Evolutionary conservation across 1,140 invertebrate genomes (phyloP), one percentile per base, ranked within the genome.

Genomic region (Glossosoma conforme): DNA sequence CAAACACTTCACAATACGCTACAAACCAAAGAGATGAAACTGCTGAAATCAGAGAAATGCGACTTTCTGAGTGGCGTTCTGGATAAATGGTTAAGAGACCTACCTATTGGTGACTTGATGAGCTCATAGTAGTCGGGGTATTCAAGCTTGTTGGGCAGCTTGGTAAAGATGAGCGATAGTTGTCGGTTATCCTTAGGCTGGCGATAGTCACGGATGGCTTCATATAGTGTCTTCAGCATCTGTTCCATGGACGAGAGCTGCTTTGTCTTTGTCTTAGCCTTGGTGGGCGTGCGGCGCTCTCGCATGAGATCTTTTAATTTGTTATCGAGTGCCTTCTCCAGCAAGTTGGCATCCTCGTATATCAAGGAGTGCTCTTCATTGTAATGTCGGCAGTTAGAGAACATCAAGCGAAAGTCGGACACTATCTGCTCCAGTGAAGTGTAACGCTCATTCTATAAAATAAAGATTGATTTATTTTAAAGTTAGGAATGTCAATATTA

Each of bases 71-170:
- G n/a, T n/a, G n/a, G n/a, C n/a, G n/a, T n/a, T n/a, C n/a, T n/a
- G n/a, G n/a, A n/a, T n/a, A n/a, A n/a, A n/a, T n/a, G n/a, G n/a
- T n/a, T n/a, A n/a, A n/a, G n/a, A n/a, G n/a, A n/a, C n/a, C n/a
- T n/a, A n/a, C n/a, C n/a, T 62, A 99, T 95, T 1, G 97, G 97
- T 56, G 90, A 87, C 63, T 96, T 96, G 20, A 99, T 98, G 0
- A 98, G 86, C 68, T 99, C 94, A 65, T 97, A 99, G 69, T 98
- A 99, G 65, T 97, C 91, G 2, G 95, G 94, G 69, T 97, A 97
- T 57, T 98, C 92, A 58, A 77, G 84, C 80, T 94, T 94, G 5
- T 90, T 91, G 11, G 95, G 95, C 40, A 98, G 76, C 65, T 93
- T 93, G 78, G 95, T 89, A 66, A 99, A 98, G 56, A 97, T 94